Evolutionary conservation across 2,113 vertebrate species (phyloP), one percentile per base, ranked within the genome.

Genomic region (Percopsis transmontana): DNA sequence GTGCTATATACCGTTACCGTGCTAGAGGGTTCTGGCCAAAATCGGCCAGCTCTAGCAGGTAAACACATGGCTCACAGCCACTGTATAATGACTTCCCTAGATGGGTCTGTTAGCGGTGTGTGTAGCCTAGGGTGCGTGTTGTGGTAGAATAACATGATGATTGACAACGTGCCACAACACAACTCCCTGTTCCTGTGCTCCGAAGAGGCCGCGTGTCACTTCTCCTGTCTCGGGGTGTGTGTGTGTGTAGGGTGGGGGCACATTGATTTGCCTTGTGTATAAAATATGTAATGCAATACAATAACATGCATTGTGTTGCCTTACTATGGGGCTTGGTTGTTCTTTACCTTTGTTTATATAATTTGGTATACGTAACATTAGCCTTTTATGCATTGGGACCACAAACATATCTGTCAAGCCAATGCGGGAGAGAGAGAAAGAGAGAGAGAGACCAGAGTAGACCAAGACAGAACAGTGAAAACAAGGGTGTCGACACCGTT

Each of bases 141-240:
- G 54, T 57, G 50, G 66, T 74, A 58, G 53, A 76, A 76, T 54
- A 60, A 79, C 62, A 60, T 56, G 27, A 73, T 83, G 87, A 89
- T 70, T 85, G 85, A 86, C 85, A 87, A 74, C 70, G 64, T 63
- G 79, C 66, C 82, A 85, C 74, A 87, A 86, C 84, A 83, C 72
- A 85, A 74, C 84, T 85, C 85, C 79, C 56, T 11, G 2, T 83
- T 70, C 66, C 47, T 24, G 33, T 54, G 68, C 64, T 73, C 50
- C 39, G 58, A 68, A 70, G 71, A 18, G 63, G 72, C 27, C 27
- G 27, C 8, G 27, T 80, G 79, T 73, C 80, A 80, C 82, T 87
- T 85, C 27, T 10, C 78, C 78, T 76, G 77, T 78, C 66, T 84
- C 63, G 24, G 45, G 58, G 38, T 1, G 14, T 2, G 41, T 2